phyloP scores from a whole-genome alignment of 2,797 vertebrate species.

The Xenentodon cancila region DNA sequence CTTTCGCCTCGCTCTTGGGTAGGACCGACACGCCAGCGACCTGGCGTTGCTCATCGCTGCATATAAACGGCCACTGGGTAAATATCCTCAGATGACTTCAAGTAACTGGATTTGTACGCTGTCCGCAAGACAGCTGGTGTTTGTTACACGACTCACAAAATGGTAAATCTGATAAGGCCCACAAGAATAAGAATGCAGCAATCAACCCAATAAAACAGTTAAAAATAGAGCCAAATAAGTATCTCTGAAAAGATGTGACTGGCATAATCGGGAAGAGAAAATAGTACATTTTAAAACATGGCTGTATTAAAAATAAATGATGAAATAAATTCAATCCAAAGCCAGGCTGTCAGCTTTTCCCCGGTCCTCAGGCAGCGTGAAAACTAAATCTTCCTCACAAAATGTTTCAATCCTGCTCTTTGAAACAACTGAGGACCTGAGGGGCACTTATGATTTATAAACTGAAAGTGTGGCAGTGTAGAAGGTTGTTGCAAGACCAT shows the following conservation, averaged over 20 bases:
- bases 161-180: not conserved
- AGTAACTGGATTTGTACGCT: not conserved
- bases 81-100: not conserved
- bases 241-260: no score
- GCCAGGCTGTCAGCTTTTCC: not conserved
- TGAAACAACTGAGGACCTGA: fast-evolving
- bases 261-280: not conserved
- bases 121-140: not conserved
- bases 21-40: no score
- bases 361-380: not conserved
- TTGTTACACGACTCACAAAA: not conserved
- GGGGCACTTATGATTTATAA: not conserved
- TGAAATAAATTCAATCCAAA: not conserved
- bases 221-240: not conserved
- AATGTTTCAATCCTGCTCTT: not conserved
- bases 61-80: no score
- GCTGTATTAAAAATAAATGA: not conserved
- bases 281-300: not conserved
- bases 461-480: not conserved
- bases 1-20: no score
- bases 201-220: not conserved
- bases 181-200: not conserved
- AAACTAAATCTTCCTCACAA: not conserved
- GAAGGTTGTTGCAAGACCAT: not conserved
- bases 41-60: no score